Percentiles rank a stretch among this genome's conserved stretches.
These are phyloP conservation scores for Chauna torquata DNA, from an alignment of 2,113 vertebrate genomes.

Conservation along the genomic window DNA sequence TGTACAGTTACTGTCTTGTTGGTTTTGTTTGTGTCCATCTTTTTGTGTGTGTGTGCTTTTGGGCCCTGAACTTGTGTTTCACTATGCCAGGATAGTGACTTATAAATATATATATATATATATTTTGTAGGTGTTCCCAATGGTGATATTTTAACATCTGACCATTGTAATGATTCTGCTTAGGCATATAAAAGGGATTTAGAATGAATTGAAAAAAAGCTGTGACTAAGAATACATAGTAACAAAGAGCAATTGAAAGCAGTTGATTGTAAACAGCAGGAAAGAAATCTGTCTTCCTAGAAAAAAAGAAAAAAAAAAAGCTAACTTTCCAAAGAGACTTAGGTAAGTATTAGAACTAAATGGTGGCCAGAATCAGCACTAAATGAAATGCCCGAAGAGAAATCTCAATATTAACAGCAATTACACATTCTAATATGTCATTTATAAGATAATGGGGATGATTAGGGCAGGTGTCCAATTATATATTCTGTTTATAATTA, in stretches of 20 bases:
- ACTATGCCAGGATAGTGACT: neutral
- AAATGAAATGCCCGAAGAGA: neutral
- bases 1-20: neutral
- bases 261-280: neutral
- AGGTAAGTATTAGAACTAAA: slow-evolving; percentile 16
- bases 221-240: neutral
- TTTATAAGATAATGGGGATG: neutral
- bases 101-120: neutral
- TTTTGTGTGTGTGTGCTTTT: neutral
- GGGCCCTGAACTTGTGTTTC: neutral
- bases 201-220: neutral
- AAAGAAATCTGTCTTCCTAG: neutral
- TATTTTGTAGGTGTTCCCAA: neutral
- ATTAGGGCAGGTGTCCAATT: neutral
- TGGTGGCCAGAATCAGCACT: neutral
- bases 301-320: neutral
- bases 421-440: neutral
- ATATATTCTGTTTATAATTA: slow-evolving; percentile 14
- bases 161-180: neutral
- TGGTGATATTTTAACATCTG: neutral
- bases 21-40: neutral
- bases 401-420: neutral
- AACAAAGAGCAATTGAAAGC: neutral
- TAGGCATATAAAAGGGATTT: neutral
- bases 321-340: neutral